Conservation (phyloP, 2,888 invertebrate genomes). For the Lasioglossum oenotherae region DNA sequence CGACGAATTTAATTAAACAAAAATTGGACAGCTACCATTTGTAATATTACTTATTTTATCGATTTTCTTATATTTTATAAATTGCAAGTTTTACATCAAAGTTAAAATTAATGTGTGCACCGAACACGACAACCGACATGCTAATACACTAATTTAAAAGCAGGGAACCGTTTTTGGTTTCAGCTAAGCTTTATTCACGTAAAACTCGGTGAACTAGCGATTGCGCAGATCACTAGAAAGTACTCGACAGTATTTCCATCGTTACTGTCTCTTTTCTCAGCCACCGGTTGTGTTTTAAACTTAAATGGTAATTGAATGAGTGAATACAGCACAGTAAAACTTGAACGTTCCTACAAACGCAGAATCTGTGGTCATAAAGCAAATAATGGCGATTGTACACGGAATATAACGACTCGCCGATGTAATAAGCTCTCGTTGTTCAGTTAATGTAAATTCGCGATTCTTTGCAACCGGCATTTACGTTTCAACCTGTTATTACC, state of each 20-base stretch:
- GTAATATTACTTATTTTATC: not conserved
- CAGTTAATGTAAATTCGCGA: conserved; percentile 11
- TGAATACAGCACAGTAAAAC: not conserved
- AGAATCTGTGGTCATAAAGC: not conserved
- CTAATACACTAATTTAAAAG: not conserved
- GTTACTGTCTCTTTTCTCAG: not conserved
- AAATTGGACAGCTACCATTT: too few relatives aligned
- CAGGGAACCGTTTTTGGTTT: not conserved
- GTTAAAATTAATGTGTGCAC: not conserved
- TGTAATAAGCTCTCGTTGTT: not conserved
- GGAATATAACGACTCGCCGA: not conserved
- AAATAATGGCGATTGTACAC: conserved; percentile 7
- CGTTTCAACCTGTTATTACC: conserved; percentile 32
- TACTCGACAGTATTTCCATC: not conserved
- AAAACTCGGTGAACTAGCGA: not conserved
- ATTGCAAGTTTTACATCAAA: not conserved
- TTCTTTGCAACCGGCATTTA: conserved; percentile 35
- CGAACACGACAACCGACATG: not conserved
- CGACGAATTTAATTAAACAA: too few relatives aligned
- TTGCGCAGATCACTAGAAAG: not conserved
- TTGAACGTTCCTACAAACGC: not conserved
- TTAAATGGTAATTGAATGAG: not conserved
- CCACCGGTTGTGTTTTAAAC: not conserved
- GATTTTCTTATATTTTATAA: not conserved
- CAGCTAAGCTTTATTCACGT: not conserved